Conservation (phyloP, 2,888 invertebrate genomes). For the Peribatodes rhomboidaria region DNA sequence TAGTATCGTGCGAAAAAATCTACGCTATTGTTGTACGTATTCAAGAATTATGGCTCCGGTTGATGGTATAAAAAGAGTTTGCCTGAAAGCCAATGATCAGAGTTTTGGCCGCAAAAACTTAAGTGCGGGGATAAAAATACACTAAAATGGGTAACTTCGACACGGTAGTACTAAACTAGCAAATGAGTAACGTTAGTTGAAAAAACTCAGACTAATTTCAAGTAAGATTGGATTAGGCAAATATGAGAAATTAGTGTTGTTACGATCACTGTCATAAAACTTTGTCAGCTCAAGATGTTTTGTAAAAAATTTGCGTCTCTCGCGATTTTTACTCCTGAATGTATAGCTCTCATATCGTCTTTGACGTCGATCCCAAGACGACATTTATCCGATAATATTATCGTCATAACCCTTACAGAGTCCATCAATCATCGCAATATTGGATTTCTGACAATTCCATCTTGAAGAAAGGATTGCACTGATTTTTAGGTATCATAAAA, state of each 20-base stretch:
- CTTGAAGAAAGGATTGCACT: constrained; percentile 14
- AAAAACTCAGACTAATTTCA: not conserved
- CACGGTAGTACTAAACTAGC: not conserved
- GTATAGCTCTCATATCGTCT: constrained; percentile 4
- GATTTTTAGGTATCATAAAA: constrained; percentile 3
- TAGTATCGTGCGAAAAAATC: constrained; percentile 75
- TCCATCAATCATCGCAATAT: constrained; percentile 24
- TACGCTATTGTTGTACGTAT: constrained; percentile 65
- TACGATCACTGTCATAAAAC: not conserved
- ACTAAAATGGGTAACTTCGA: not conserved
- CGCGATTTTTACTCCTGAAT: not conserved
- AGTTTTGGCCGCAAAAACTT: constrained; percentile 26
- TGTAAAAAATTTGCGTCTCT: not conserved
- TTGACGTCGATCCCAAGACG: constrained; percentile 4
- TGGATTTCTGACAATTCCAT: constrained; percentile 26
- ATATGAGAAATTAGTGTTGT: not conserved
- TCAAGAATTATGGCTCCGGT: constrained; percentile 59
- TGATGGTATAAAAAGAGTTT: constrained; percentile 48
- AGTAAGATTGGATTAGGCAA: not conserved
- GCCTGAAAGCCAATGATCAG: constrained; percentile 29
- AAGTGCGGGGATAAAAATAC: constrained; percentile 33
- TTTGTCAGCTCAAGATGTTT: not conserved
- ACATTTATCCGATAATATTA: constrained; percentile 4
- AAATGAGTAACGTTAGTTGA: not conserved
- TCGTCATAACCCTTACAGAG: constrained; percentile 14